These are phyloP conservation scores for Calephelis perditalis DNA, from an alignment of 2,888 invertebrate species.

Conservation along the genomic window DNA sequence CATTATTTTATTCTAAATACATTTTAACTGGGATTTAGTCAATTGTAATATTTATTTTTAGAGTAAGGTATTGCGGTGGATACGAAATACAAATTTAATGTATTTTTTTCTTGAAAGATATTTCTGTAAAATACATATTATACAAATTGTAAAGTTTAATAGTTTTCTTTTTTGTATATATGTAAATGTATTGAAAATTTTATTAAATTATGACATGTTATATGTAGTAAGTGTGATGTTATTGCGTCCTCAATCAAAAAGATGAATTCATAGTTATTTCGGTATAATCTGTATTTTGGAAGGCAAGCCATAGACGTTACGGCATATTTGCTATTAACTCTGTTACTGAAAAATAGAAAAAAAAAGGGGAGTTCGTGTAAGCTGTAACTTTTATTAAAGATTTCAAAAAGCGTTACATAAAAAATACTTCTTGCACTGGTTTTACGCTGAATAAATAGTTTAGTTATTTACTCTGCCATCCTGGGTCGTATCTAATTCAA, in stretches of 20 bases:
- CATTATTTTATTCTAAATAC: not conserved
- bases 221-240: conserved; percentile 9
- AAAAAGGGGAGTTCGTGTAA: too few relatives aligned
- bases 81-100: not conserved
- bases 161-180: conserved; percentile 14
- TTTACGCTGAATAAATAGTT: too few relatives aligned
- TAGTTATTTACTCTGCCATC: too few relatives aligned
- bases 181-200: conserved; percentile 9
- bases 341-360: too few relatives aligned
- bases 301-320: not conserved
- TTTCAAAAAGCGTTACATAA: too few relatives aligned
- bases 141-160: conserved; percentile 9
- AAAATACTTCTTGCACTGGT: too few relatives aligned
- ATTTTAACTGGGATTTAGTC: conserved; percentile 2
- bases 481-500: too few relatives aligned
- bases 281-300: not conserved
- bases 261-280: not conserved
- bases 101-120: conserved; percentile 2
- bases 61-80: not conserved
- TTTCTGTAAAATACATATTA: conserved; percentile 4
- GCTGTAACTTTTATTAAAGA: too few relatives aligned
- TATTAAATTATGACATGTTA: conserved; percentile 6
- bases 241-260: conserved; percentile 15
- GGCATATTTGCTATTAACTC: not conserved
- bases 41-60: conserved; percentile 11